phyloP scores from a whole-genome alignment of 2,797 vertebrate genomes.

The Aplochiton taeniatus region DNA sequence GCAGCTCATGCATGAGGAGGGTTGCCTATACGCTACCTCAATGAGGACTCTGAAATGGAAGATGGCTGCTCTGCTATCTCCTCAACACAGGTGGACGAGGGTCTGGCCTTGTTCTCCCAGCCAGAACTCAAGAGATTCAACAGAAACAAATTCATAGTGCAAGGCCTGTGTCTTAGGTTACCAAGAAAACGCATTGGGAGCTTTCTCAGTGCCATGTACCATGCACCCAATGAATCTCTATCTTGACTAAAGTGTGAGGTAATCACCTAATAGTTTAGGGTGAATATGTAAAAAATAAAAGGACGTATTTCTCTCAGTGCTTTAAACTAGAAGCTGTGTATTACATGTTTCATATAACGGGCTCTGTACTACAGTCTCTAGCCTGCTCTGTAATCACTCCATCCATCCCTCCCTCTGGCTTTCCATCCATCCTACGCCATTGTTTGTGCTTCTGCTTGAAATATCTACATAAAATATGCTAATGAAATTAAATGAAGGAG shows the following conservation, averaged over 20 bases:
- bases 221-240: too few relatives aligned
- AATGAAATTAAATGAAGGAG: constrained; percentile 73
- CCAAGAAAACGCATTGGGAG: too few relatives aligned
- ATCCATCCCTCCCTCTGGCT: constrained; percentile 39
- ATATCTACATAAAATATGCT: constrained; percentile 73
- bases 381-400: constrained; percentile 3
- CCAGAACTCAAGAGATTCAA: too few relatives aligned
- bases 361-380: neutral
- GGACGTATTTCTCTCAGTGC: constrained; percentile 3
- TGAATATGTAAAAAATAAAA: constrained; percentile 3
- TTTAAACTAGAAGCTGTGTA: neutral
- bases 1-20: constrained; percentile 37
- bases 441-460: constrained; percentile 55
- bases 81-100: too few relatives aligned
- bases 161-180: too few relatives aligned
- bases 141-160: too few relatives aligned
- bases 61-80: neutral
- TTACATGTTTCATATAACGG: neutral
- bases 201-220: too few relatives aligned
- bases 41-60: constrained; percentile 3
- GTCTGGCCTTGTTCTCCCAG: too few relatives aligned
- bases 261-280: too few relatives aligned
- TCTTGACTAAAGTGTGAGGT: too few relatives aligned
- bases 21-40: constrained; percentile 29
- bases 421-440: constrained; percentile 28